Base-by-base conservation (phyloP, 1,140 invertebrate species). In the Orius laevigatus region DNA sequence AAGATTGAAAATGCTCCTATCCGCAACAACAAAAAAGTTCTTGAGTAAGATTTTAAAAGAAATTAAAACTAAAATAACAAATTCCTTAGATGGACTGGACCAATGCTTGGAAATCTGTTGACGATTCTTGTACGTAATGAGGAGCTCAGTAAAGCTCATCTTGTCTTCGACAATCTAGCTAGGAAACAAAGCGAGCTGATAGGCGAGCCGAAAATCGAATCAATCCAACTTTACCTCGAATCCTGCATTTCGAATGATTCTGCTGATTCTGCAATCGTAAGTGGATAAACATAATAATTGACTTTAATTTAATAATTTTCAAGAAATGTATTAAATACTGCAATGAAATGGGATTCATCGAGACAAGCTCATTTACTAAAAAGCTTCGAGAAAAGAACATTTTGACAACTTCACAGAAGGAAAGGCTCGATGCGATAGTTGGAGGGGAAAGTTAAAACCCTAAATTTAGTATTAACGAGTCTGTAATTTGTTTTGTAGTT, bases 61-160 rank as follows among this genome's bases (percentile, higher is more conserved):
- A 55, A 53, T 55, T 20, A 35, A 20, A 32, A 12, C 32, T 48
- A 49, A 15, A 3, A 35, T 16, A 43, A 15, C 10, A 14, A 54
- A 49, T 43, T 41, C 49, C 58, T 63, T 38, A 71, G 66, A 31
- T 73, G 74, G 60, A 71, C 71, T 19, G 74, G 73, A 3, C 61
- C 66, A 51, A 71, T 75, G 62, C 55, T 76, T 9, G 71, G 73
- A 10, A 66, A 74, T 55, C 63, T 76, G 12, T 60, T 76, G 31
- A 61, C 57, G 0, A 33, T 75, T 9, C 58, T 66, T 11, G 57
- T 72, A 6, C 62, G 66, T 48, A 63, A 63, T 44, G 60, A 60
- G n/a, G 58, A 67, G 48, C 70, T 68, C 47, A 59, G 67, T n/a
- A 66, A 69, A 47, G 70, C 72, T 8, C 57, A 46, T 15, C 56